These are phyloP conservation scores for Pseudopodoces humilis DNA, from an alignment of 2,113 vertebrate genomes.

Conservation along the genomic window DNA sequence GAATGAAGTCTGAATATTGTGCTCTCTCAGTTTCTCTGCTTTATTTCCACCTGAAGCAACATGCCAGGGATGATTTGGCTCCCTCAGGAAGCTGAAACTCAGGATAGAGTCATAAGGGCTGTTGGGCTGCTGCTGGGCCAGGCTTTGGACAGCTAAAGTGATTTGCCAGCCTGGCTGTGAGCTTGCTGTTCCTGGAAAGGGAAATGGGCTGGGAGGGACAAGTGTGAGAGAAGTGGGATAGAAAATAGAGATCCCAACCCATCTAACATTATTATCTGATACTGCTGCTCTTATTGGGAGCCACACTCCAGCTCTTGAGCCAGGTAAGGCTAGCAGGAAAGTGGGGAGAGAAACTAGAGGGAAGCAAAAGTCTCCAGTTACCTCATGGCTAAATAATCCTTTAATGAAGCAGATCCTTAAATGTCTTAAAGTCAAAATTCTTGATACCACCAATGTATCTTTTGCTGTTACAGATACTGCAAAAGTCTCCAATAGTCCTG, in stretches of 20 bases:
- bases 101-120: background rate
- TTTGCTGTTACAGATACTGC: background rate
- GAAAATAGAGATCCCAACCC: background rate
- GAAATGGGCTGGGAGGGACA: background rate
- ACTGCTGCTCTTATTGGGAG: background rate
- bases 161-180: background rate
- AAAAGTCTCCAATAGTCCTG: background rate
- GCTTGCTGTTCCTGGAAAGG: background rate
- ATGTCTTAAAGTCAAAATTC: background rate
- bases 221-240: background rate
- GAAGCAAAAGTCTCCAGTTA: background rate
- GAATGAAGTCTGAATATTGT: background rate
- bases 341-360: background rate
- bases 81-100: background rate
- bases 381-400: background rate
- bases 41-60: background rate
- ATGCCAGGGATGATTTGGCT: background rate
- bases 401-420: background rate
- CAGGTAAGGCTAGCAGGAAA: background rate
- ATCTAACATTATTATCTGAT: background rate
- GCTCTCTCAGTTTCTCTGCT: background rate
- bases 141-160: background rate
- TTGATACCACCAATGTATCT: background rate
- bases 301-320: background rate
- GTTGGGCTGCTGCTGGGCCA: background rate